Base-by-base conservation (phyloP, 2,113 vertebrate genomes). In the Siniperca chuatsi region DNA sequence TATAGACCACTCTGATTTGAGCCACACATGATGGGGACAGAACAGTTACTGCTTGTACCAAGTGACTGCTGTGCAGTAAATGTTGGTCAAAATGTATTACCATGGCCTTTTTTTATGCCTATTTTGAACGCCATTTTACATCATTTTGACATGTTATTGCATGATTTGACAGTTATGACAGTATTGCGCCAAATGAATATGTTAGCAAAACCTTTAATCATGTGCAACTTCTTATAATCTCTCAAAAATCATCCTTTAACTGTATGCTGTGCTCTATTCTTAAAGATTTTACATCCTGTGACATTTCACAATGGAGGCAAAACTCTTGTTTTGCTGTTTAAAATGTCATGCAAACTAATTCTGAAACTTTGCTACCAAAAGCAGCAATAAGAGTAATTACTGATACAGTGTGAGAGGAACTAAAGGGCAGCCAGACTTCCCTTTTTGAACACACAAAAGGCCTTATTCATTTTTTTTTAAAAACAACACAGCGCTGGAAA, bases 351-450 rank as follows among this genome's bases (percentile, higher is more conserved):
- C 4, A 29, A 46, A 52, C 6, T 58, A 23, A 68, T 79, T 76
- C 68, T 64, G 76, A 84, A 71, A 73, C 58, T 20, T 37, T 64
- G 42, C 21, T 7, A 20, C 61, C 46, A 70, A 75, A 84, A 84
- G 0, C 70, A 85, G 42, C 52, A 8, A 60, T n/a, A 12, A 18
- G 13, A 57, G 42, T 50, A 13, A 25, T 48, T 46, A 55, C 57
- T 64, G 72, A 33, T 58, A 65, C 21, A 87, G 42, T 6, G 42
- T 23, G 35, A 90, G 71, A 84, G 78, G 91, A 92, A 92, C 77
- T 78, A 9, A 82, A 57, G 65, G 74, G 73, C 42, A 50, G 58
- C 80, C 71, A 68, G 58, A 90, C 83, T 87, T 93, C 88, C 87
- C 68, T 42, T 88, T 90, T 78, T 57, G 4, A 42, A 77, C 5